Evolutionary conservation across 1,140 invertebrate species (phyloP), one percentile per base, ranked within the genome.

Genomic region (Muscidifurax raptorellus): DNA sequence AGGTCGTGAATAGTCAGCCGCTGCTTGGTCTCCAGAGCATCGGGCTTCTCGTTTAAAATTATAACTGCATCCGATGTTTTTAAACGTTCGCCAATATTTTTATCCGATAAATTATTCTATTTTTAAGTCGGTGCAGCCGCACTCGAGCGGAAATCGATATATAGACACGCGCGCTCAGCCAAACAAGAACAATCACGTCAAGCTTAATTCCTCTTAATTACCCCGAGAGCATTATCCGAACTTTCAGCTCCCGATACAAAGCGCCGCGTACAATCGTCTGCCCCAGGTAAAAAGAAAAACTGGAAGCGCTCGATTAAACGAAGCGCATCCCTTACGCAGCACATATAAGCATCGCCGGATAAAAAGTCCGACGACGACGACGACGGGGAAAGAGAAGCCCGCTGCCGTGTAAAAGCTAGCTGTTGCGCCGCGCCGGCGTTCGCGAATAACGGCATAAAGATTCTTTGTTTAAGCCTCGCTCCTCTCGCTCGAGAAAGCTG

Each of bases 361-460:
- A 59, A 59, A 71, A 52, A 71, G 22, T 80, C 71, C 69, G 47
- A 32, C 7, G 32, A 18, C 1, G 13, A 28, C 13, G 9, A 32
- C 2, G 10, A 1, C 5, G 44, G 0, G 30, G 1, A 30, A 36
- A 71, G 25, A 25, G 30, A 47, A 71, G 15, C 71, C 12, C 6
- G 12, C n/a, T 28, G 44, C 44, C 15, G 30, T 22, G 28, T 32
- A 67, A 76, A 67, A 77, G 74, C 59, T 74, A 76, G 81, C 44
- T 82, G 72, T 75, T 82, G 28, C 71, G n/a, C 59, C 69, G n/a
- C 59, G 30, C 36, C 15, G 52, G 6, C 52, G 18, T 59, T 59
- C 52, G 32, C 75, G 74, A 77, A n/a, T 83, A 71, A 52, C 36
- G 52, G 72, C 32, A 82, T 67, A 76, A 82, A 78, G 64, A 78